Conservation (phyloP, 2,888 invertebrate genomes). For the Eilema griseolum region DNA sequence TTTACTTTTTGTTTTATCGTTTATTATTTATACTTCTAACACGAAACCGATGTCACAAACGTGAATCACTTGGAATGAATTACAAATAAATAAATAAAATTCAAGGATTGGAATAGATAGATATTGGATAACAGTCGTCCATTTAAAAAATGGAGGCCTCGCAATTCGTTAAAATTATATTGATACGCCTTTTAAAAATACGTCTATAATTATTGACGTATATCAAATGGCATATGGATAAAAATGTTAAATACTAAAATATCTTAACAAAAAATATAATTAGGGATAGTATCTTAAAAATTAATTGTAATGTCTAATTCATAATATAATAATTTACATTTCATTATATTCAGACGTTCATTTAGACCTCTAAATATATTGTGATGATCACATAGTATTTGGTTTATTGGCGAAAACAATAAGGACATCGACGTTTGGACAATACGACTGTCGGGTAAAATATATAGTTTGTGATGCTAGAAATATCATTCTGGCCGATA, state of each 20-base stretch:
- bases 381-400: neutral
- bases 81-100: neutral
- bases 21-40: neutral
- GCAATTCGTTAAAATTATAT: no score
- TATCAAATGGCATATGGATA: neutral
- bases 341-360: neutral
- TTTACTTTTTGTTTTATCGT: neutral
- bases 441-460: no score
- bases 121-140: neutral
- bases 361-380: neutral
- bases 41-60: neutral
- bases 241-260: neutral
- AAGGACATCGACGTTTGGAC: no score
- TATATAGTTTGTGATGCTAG: no score
- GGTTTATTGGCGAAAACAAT: no score
- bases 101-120: neutral
- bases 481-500: no score
- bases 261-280: slow-evolving; percentile 1
- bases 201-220: neutral
- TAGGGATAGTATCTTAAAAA: neutral
- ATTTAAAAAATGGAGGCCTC: neutral
- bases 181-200: no score
- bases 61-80: neutral
- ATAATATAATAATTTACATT: neutral
- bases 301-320: neutral